A percentile compares a stretch with the other conserved stretches of the same genome.
Conservation (phyloP, 2,888 invertebrate species). For the Thysanoteuthis rhombus region DNA sequence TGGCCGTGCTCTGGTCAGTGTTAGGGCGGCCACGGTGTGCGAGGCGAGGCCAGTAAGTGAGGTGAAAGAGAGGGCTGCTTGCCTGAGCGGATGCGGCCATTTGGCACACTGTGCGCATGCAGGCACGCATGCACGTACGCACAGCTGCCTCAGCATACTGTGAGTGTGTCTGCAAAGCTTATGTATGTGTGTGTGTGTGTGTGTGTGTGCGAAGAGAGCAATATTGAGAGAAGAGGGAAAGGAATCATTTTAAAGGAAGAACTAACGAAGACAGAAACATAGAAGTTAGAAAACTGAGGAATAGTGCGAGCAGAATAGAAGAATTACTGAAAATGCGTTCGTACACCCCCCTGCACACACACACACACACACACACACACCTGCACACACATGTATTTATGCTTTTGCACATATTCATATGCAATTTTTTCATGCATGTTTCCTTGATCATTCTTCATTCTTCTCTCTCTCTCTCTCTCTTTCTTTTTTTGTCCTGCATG, state of each 20-base stretch:
- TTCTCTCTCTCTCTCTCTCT: too few species aligned
- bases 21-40: background rate
- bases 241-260: background rate
- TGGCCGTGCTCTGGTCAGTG: conserved; percentile 12
- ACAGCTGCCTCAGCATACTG: background rate
- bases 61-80: background rate
- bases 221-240: background rate
- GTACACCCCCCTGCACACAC: background rate
- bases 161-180: background rate
- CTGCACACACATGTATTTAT: background rate
- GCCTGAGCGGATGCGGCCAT: background rate
- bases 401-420: background rate
- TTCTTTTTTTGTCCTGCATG: too few species aligned
- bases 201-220: background rate
- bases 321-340: background rate
- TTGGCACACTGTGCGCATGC: background rate
- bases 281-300: background rate
- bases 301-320: background rate
- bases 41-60: background rate
- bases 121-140: background rate
- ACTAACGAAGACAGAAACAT: background rate
- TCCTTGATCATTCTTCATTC: too few species aligned
- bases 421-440: too few species aligned
- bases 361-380: background rate
- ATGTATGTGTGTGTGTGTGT: background rate